Conservation (phyloP, 2,113 vertebrate genomes). For the Asarcornis scutulata region DNA sequence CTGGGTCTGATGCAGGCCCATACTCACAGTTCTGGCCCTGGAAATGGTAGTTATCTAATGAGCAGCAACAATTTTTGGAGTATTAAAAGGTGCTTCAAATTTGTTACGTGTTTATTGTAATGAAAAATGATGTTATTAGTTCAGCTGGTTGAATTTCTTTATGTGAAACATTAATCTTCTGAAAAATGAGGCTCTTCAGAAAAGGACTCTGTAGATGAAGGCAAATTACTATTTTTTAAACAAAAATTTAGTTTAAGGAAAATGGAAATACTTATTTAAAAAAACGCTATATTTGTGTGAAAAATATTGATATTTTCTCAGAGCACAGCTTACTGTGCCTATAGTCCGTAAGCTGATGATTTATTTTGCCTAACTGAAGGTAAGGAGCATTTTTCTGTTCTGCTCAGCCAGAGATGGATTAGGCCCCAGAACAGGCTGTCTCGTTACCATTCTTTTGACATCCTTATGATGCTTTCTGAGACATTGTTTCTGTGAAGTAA, state of each 20-base stretch:
- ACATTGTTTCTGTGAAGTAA: neutral
- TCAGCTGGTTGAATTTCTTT: neutral
- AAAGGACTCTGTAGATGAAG: neutral
- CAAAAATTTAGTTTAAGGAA: neutral
- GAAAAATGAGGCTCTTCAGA: neutral
- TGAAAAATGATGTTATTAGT: conserved; percentile 2
- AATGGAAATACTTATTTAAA: neutral
- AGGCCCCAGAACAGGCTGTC: neutral
- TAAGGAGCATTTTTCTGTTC: neutral
- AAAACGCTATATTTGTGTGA: neutral
- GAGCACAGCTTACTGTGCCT: neutral
- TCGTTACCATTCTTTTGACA: neutral
- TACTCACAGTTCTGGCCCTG: neutral
- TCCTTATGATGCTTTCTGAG: neutral
- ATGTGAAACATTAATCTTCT: neutral
- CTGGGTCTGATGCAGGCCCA: neutral
- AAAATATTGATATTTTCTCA: neutral
- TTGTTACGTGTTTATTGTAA: neutral
- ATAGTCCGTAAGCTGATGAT: neutral
- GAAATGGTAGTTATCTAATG: neutral
- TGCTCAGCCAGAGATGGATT: rapidly evolving
- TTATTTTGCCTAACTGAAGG: neutral
- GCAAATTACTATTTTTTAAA: neutral
- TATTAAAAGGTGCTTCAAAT: neutral
- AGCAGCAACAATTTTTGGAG: neutral